Conservation (phyloP, 1,140 invertebrate genomes). For the Teleopsis dalmanni region DNA sequence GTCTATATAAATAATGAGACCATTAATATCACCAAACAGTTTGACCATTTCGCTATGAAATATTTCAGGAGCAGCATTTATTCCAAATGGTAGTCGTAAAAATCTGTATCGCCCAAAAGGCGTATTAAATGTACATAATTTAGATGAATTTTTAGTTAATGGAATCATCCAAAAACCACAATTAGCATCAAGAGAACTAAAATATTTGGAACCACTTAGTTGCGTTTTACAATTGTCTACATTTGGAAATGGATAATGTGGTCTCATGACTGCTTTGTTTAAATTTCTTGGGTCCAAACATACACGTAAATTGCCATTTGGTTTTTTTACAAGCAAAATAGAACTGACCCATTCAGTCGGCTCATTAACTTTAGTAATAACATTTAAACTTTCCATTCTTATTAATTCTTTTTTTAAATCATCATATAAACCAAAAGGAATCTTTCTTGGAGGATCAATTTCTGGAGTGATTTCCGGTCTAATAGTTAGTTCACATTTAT, state of each 20-base stretch:
- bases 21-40: constrained; percentile 31
- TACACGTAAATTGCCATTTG: constrained; percentile 36
- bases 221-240: constrained; percentile 41
- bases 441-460: constrained; percentile 28
- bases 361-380: constrained; percentile 36
- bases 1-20: constrained; percentile 37
- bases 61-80: constrained; percentile 36
- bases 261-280: no score
- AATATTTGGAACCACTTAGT: constrained; percentile 34
- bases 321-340: constrained; percentile 37
- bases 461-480: constrained; percentile 18
- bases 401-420: constrained; percentile 32
- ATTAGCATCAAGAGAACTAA: constrained; percentile 43
- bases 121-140: constrained; percentile 46
- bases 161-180: constrained; percentile 45
- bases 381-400: constrained; percentile 23
- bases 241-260: constrained; percentile 43
- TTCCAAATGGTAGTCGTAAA: constrained; percentile 43
- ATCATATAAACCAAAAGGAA: constrained; percentile 32
- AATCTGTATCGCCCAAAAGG: constrained; percentile 40
- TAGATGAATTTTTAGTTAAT: constrained; percentile 32
- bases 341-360: constrained; percentile 41
- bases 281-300: constrained; percentile 46
- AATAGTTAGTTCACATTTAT: constrained; percentile 16
- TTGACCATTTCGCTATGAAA: constrained; percentile 35